Base-by-base conservation (phyloP, 2,888 invertebrate species). In the Ischnus inquisitorius region DNA sequence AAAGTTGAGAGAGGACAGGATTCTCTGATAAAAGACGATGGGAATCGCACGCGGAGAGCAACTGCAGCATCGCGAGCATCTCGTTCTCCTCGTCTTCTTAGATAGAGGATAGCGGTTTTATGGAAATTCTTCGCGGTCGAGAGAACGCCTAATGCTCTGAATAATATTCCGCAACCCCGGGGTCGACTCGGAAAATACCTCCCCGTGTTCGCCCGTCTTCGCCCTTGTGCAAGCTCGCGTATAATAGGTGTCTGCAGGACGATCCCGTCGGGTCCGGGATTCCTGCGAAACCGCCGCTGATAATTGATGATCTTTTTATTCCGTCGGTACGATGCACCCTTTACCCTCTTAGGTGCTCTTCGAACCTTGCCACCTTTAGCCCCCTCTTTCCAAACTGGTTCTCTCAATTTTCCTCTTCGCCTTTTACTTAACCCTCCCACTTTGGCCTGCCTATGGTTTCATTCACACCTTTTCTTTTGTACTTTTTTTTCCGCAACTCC, bases 241-340 rank as follows among this genome's bases (percentile, higher is more conserved):
- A 86, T 86, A 86, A 85, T 83, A 83, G 86, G 83, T 64, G 78
- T 78, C 83, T 72, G 71, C 62, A 51, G 74, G 65, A 79, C 79
- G 57, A 19, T 28, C 34, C 34, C 6, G 34, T 34, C 69, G 76
- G 67, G 74, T 60, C 22, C 57, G 57, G 14, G 57, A 1, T 60
- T 34, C 34, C 60, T 77, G 39, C 54, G 72, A 51, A 83, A 82
- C 71, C 87, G n/a, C 68, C 83, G 80, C 76, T 83, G 84, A 87
- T 92, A 92, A 92, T 92, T 91, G 92, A 92, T 92, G 91, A 91
- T 91, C 90, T 90, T 91, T 90, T 91, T 92, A 90, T 91, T 89
- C 90, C 86, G 82, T 86, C 83, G 79, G 88, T 87, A 88, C 88
- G 88, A 90, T 91, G 89, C 88, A 89, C 89, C 90, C 89, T 82